Percentiles rank a stretch among this genome's conserved stretches.
Conservation (phyloP, 1,140 invertebrate species). For the Zaprionus nigranus region DNA sequence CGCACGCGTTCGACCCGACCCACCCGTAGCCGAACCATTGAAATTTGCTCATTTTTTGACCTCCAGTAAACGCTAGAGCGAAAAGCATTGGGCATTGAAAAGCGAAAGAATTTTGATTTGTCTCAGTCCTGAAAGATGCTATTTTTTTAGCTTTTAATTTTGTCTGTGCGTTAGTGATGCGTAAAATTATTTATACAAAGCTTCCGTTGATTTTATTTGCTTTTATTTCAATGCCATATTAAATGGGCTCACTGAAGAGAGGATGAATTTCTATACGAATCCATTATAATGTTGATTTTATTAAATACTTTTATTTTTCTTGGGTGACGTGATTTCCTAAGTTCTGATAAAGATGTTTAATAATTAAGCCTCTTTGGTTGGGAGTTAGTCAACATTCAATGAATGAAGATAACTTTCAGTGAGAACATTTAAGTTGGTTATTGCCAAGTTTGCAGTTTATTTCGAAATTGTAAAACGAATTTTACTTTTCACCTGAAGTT, state of each 20-base stretch:
- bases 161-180: slow-evolving; percentile 53
- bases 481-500: not conserved
- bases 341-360: not conserved
- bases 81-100: slow-evolving; percentile 60
- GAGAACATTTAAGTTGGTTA: slow-evolving; percentile 14
- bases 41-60: slow-evolving; percentile 74
- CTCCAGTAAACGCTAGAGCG: slow-evolving; percentile 38
- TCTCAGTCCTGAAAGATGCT: slow-evolving; percentile 28
- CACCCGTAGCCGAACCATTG: slow-evolving; percentile 39
- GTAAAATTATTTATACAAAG: slow-evolving; percentile 79
- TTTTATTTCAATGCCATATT: slow-evolving; percentile 63
- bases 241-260: slow-evolving; percentile 33
- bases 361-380: slow-evolving; percentile 8
- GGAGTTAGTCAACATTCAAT: not conserved
- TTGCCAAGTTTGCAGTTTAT: not conserved
- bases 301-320: slow-evolving; percentile 71
- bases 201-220: slow-evolving; percentile 65
- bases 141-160: slow-evolving; percentile 38
- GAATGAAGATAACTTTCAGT: not conserved
- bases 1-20: slow-evolving; percentile 44
- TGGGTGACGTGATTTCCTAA: not conserved
- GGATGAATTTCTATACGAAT: slow-evolving; percentile 12
- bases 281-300: slow-evolving; percentile 59
- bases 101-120: slow-evolving; percentile 68
- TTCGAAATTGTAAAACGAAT: not conserved